These are phyloP conservation scores for Zophobas morio DNA, from an alignment of 1,140 invertebrate species.

Conservation along the genomic window DNA sequence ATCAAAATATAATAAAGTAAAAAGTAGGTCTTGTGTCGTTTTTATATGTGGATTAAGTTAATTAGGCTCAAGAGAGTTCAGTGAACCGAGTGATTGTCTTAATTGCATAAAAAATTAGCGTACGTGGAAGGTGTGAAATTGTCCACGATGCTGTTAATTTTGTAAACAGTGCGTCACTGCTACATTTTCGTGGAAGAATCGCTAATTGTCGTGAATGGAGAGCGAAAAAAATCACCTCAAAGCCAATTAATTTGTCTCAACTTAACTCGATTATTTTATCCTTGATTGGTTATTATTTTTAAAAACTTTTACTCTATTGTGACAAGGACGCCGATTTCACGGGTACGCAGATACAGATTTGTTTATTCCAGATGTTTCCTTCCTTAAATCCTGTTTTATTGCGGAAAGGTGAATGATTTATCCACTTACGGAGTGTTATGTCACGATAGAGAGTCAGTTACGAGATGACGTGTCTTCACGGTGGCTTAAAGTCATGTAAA, in stretches of 20 bases:
- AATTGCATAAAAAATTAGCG: slow-evolving; percentile 29
- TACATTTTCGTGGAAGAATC: neutral
- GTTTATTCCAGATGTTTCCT: slow-evolving; percentile 4
- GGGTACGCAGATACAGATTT: slow-evolving; percentile 28
- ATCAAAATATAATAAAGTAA: slow-evolving; percentile 27
- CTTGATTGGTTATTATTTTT: slow-evolving; percentile 36
- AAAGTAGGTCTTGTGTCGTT: slow-evolving; percentile 32
- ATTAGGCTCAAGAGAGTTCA: slow-evolving; percentile 18
- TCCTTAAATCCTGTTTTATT: slow-evolving; percentile 37
- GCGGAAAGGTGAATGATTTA: slow-evolving; percentile 31
- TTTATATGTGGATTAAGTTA: slow-evolving; percentile 30
- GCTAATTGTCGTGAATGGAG: neutral
- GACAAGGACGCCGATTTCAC: slow-evolving; percentile 12
- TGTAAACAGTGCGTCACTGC: slow-evolving; percentile 16
- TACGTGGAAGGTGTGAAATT: slow-evolving; percentile 4
- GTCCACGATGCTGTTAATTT: neutral
- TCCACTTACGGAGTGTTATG: slow-evolving; percentile 13
- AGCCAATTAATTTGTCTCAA: slow-evolving; percentile 19
- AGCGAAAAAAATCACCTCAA: neutral
- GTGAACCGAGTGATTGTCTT: slow-evolving; percentile 24
- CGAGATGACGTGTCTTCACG: slow-evolving; percentile 18
- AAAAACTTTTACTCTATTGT: slow-evolving; percentile 1
- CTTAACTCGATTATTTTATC: slow-evolving; percentile 8
- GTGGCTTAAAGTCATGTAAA: slow-evolving; percentile 2
- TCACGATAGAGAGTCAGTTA: slow-evolving; percentile 3